Evolutionary conservation across 2,888 invertebrate genomes (phyloP).

Genomic region (Gastracanthus pulcherrimus): DNA sequence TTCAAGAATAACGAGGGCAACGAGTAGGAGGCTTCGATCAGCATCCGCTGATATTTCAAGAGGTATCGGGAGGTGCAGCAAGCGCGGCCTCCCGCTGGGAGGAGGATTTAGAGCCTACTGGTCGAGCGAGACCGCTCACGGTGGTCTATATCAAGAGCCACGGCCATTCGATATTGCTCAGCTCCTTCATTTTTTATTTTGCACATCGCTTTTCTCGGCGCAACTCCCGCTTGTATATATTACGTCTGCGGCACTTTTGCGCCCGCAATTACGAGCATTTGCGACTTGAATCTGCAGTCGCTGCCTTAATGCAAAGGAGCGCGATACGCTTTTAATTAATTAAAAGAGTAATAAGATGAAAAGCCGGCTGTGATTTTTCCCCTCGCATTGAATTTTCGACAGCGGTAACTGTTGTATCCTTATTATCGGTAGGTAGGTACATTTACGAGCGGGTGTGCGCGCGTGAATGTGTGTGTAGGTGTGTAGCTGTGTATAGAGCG

Average conservation of each 20-base stretch:
- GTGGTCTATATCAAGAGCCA: slow-evolving; percentile 71
- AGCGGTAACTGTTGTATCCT: slow-evolving; percentile 37
- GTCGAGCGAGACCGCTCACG: slow-evolving; percentile 66
- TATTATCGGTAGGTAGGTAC: neutral
- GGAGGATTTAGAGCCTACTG: slow-evolving; percentile 75
- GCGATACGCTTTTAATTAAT: slow-evolving; percentile 4
- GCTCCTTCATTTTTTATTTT: slow-evolving; percentile 2
- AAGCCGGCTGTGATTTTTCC: neutral
- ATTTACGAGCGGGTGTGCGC: neutral
- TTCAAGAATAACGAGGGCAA: slow-evolving; percentile 18
- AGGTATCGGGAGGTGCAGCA: slow-evolving; percentile 65
- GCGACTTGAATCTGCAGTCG: neutral
- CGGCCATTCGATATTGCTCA: slow-evolving; percentile 64
- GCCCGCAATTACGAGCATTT: slow-evolving; percentile 6
- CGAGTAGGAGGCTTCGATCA: slow-evolving; percentile 63
- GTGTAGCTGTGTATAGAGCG: too few relatives aligned
- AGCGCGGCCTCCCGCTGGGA: slow-evolving; percentile 71
- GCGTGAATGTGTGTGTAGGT: neutral
- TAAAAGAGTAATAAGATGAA: slow-evolving; percentile 9
- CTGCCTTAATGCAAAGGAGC: neutral
- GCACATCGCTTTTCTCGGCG: neutral
- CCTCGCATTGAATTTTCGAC: slow-evolving; percentile 39
- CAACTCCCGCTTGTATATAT: neutral
- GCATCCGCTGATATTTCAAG: slow-evolving; percentile 71
- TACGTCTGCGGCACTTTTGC: neutral